Base-by-base conservation (phyloP, 23 tunicate species). In the Diplosoma virens region DNA sequence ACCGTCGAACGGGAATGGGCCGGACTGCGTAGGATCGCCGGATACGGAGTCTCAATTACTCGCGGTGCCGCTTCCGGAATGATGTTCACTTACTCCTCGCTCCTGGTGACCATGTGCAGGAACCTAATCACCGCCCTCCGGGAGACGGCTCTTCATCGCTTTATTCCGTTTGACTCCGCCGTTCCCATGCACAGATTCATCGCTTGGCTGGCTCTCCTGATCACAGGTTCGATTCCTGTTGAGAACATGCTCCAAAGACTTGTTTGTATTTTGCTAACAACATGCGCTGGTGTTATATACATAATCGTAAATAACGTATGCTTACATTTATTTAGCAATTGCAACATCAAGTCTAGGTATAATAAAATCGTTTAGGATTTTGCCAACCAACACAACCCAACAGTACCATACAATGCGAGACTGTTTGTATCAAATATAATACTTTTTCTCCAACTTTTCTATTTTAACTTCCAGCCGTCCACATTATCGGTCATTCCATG, bases 61-160 rank as follows among this genome's bases (percentile, higher is more conserved):
- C 75, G 96, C 0, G 96, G 89, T 14, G 89, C 96, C 1, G 96
- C 89, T 0, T 83, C 96, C 37, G 96, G 86, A 3, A 83, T 89
- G 89, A 83, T 83, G 89, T 89, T 89, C 73, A 83, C 89, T 20
- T 89, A 78, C 77, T 83, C 85, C 75, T 70, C 68, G 61, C 81
- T 89, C 24, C 78, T 89, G 30, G 85, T 89, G 28, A 89, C 96
- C 50, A 89, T 89, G 96, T 79, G 74, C 75, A 41, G 96, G 64
- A 89, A 89, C 71, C 78, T 88, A 0, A 83, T 89, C 33, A 89
- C 96, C 25, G 75, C 76, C 21, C 84, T 89, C 7, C 76, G 96
- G 5, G 96, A 89, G 64, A 89, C 96, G 6, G 87, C 84, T 77
- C 79, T 89, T 18, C 85, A 83, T 31, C 89, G 89, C 58, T 89